Conservation (phyloP, 2,888 invertebrate genomes). For the Epirrhoe alternata region DNA sequence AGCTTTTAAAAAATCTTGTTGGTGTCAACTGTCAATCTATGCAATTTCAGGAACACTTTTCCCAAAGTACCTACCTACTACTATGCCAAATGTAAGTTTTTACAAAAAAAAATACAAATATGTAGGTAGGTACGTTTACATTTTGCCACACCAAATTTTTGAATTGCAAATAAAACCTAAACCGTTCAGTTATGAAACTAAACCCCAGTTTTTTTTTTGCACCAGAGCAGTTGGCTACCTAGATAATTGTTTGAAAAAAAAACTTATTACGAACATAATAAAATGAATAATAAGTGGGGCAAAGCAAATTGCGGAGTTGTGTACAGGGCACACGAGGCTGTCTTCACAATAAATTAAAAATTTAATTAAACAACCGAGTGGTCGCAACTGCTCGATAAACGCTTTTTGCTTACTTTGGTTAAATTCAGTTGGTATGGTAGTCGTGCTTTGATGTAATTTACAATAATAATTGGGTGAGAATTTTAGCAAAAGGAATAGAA, state of each 20-base stretch:
- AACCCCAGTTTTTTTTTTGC: no score
- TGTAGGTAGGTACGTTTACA: no score
- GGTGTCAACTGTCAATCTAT: no score
- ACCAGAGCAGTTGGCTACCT: background rate
- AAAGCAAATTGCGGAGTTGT: slow-evolving; percentile 58
- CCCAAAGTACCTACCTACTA: no score
- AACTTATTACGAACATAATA: background rate
- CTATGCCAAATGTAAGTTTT: no score
- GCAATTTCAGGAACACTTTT: no score
- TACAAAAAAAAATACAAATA: no score
- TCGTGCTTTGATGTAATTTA: slow-evolving; percentile 7
- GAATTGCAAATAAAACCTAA: no score
- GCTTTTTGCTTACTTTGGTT: slow-evolving; percentile 64
- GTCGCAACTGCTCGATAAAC: slow-evolving; percentile 75
- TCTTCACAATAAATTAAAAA: slow-evolving; percentile 78
- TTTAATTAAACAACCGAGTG: slow-evolving; percentile 78
- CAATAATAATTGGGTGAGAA: background rate
- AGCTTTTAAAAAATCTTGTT: no score
- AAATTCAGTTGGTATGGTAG: slow-evolving; percentile 56
- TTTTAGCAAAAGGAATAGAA: background rate
- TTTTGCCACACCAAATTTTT: no score
- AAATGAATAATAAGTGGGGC: slow-evolving; percentile 45
- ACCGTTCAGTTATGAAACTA: no score
- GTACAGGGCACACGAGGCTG: slow-evolving; percentile 60
- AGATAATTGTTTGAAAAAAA: background rate